Conservation (phyloP, 1,140 invertebrate genomes). For the Drosophila arawakana region DNA sequence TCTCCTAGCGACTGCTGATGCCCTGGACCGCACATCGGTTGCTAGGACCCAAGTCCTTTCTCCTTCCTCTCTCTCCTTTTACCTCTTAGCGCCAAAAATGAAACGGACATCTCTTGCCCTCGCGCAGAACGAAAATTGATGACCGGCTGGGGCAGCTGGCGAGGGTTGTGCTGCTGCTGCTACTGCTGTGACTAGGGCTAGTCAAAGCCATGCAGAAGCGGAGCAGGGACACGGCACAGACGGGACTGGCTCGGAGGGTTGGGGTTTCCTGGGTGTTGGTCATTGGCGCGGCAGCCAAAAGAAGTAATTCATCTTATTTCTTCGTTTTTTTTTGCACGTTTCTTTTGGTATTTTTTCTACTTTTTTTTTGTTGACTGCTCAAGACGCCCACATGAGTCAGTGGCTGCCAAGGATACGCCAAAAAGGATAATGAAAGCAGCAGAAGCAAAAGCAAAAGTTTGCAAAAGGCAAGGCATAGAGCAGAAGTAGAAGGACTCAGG, state of each 20-base stretch:
- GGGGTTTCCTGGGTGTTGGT: conserved; percentile 58
- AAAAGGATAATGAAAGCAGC: conserved; percentile 81
- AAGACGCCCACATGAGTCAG: conserved; percentile 80
- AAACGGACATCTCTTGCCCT: conserved; percentile 70
- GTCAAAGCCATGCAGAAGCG: conserved; percentile 10
- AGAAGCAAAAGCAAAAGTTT: conserved; percentile 62
- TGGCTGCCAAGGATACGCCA: conserved; percentile 72
- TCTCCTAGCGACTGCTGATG: conserved; percentile 79
- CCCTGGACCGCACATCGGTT: conserved; percentile 55
- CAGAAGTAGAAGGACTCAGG: conserved; percentile 42
- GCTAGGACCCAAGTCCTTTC: conserved; percentile 52
- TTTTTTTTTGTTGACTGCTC: conserved; percentile 59
- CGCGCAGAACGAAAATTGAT: conserved; percentile 78
- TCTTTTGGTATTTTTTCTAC: conserved; percentile 30
- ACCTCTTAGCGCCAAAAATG: conserved; percentile 52
- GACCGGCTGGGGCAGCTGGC: conserved; percentile 66
- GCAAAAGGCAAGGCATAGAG: conserved; percentile 35
- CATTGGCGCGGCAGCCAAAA: conserved; percentile 82
- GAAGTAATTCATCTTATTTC: conserved; percentile 82
- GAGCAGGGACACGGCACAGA: neutral
- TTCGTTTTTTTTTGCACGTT: conserved; percentile 50
- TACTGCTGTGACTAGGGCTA: conserved; percentile 3
- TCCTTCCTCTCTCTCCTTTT: conserved; percentile 5
- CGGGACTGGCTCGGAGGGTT: conserved; percentile 13
- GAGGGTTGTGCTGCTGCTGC: conserved; percentile 26